phyloP scores from a whole-genome alignment of 1,140 invertebrate genomes.

The Vanessa tameamea region DNA sequence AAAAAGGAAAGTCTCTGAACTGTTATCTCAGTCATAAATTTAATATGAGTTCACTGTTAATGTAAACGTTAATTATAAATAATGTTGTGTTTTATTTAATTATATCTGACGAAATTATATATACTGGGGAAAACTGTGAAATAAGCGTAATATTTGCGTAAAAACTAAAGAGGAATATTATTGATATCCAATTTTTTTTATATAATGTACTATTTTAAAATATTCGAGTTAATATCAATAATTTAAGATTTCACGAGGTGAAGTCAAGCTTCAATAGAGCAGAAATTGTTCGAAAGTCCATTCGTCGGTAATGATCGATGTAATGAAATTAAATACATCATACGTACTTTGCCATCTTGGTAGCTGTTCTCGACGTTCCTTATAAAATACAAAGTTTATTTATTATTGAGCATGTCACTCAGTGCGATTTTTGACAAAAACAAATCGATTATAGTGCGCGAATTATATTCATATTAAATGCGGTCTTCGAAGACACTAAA shows the following conservation, averaged over 20 bases:
- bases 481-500: conserved; percentile 20
- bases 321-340: conserved; percentile 27
- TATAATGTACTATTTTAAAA: no score
- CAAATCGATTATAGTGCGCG: conserved; percentile 47
- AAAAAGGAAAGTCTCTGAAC: background rate
- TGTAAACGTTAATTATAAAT: background rate
- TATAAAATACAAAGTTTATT: conserved; percentile 18
- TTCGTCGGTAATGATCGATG: conserved; percentile 17
- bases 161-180: no score
- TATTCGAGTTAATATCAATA: background rate
- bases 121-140: background rate
- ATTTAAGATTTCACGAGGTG: conserved; percentile 14
- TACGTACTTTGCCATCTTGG: conserved; percentile 71
- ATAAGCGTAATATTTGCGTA: no score
- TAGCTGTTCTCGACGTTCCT: conserved; percentile 27
- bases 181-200: no score
- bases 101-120: no score
- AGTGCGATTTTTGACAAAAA: conserved; percentile 22
- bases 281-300: conserved; percentile 16
- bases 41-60: background rate
- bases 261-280: conserved; percentile 11
- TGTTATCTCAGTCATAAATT: conserved; percentile 7
- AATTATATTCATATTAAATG: conserved; percentile 44
- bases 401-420: conserved; percentile 47
- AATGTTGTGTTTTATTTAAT: background rate